These are phyloP conservation scores for Amphipyra berbera DNA, from an alignment of 2,888 invertebrate species.

Conservation along the genomic window DNA sequence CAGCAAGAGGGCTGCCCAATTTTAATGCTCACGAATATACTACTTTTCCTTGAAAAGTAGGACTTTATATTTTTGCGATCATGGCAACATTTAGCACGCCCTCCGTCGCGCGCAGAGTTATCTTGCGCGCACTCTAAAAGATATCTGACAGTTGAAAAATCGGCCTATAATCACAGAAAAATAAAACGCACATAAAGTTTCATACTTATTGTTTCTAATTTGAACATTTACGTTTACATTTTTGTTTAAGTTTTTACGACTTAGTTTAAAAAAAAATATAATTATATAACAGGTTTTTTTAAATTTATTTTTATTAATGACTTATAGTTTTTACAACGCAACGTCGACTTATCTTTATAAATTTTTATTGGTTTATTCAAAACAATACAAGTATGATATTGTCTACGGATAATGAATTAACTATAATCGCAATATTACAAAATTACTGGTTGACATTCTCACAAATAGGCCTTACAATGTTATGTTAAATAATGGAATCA, in stretches of 20 bases:
- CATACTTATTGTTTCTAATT: conserved; percentile 15
- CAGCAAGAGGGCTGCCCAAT: too few species aligned
- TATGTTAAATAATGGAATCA: too few species aligned
- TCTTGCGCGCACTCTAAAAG: too few species aligned
- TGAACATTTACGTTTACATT: conserved; percentile 4
- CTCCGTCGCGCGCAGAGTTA: too few species aligned
- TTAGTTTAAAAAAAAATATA: neutral
- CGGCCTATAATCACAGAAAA: too few species aligned
- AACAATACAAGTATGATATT: conserved; percentile 1
- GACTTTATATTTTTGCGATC: too few species aligned
- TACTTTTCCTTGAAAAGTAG: too few species aligned
- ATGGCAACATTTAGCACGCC: too few species aligned
- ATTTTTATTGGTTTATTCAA: neutral
- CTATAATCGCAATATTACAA: conserved; percentile 1
- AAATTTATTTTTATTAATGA: too few species aligned
- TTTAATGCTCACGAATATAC: too few species aligned
- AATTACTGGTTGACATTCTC: neutral
- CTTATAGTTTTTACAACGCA: conserved; percentile 1
- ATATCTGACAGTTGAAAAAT: too few species aligned
- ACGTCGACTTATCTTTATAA: neutral
- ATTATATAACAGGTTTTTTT: too few species aligned
- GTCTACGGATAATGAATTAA: neutral
- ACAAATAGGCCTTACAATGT: neutral
- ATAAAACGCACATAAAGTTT: neutral
- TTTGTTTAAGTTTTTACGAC: neutral